Evolutionary conservation across 2,113 vertebrate species (phyloP).

Genomic region (Synodontis membranacea): DNA sequence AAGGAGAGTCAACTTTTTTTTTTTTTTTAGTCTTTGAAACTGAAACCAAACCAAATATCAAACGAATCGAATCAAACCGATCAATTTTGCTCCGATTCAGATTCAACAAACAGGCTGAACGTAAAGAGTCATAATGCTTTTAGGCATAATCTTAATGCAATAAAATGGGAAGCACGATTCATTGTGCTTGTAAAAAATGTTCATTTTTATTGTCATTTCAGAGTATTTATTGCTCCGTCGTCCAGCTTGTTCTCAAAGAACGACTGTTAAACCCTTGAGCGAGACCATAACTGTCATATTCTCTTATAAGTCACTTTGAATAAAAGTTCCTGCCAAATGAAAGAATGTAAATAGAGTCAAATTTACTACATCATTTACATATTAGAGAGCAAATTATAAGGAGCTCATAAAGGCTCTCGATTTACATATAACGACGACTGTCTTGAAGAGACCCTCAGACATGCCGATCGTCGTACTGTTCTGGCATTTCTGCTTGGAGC

Average conservation of each 20-base stretch:
- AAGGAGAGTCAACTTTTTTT: not conserved
- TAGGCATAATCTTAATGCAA: not conserved
- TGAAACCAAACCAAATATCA: not conserved
- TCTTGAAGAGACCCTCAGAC: not conserved
- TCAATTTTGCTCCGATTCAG: not conserved
- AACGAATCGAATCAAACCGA: not conserved
- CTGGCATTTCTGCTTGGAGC: not conserved
- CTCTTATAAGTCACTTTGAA: not conserved
- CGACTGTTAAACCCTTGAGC: not conserved
- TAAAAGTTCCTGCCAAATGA: not conserved
- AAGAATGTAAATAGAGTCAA: not conserved
- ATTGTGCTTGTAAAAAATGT: not conserved
- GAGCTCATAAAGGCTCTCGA: not conserved
- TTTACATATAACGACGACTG: not conserved
- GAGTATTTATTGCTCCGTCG: not conserved
- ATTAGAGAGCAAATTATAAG: not conserved
- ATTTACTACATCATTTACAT: not conserved
- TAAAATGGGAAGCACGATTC: not conserved
- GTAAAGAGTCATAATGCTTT: not conserved
- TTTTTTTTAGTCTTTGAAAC: not conserved
- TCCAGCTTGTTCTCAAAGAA: not conserved
- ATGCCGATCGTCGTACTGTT: no score
- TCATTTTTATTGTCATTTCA: no score
- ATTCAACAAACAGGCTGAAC: not conserved
- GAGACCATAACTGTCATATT: not conserved